Evolutionary conservation across 2,888 invertebrate species (phyloP), one percentile per base, ranked within the genome.

Genomic region (Heliconius sara): DNA sequence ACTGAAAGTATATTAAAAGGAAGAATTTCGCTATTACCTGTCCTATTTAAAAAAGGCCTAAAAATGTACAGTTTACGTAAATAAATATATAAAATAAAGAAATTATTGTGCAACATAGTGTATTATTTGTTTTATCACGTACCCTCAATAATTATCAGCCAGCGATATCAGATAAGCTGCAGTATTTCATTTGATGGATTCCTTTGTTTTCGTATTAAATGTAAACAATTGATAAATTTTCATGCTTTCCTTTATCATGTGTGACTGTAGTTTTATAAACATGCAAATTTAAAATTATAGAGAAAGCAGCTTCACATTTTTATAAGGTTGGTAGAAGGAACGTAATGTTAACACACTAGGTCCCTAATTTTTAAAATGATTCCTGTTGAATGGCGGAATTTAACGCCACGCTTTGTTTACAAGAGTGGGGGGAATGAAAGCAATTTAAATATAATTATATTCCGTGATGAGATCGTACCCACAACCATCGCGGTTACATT

Each of bases 121-220:
- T 3, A 39, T 9, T 60, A 60, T 39, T 60, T 73, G n/a, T 34
- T 60, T 73, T 60, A 73, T 73, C 73, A 25, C 34, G n/a, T 60
- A 16, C 34, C 73, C 73, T 73, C 73, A 13, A 73, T 60, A 60
- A n/a, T 5, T 60, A 73, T 73, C 73, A 25, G 73, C 19, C 60
- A 60, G 60, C 34, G n/a, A 5, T 60, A 73, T 57, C n/a, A 60
- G 73, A 73, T 73, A 73, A 73, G 73, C 73, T 39, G 60, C 60
- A 60, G n/a, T 16, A n/a, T 34, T 60, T 34, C 60, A 34, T 57
- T 60, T 60, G 34, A 60, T 39, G n/a, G n/a, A 39, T 39, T 73
- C 25, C 73, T 73, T 73, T 73, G 60, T 73, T 43, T 25, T 57
- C 30, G 34, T 22, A 73, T 73, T 60, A 39, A 73, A 34, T 60